These are phyloP conservation scores for Centruroides sculpturatus DNA, from an alignment of 1,140 invertebrate genomes.

Conservation along the genomic window DNA sequence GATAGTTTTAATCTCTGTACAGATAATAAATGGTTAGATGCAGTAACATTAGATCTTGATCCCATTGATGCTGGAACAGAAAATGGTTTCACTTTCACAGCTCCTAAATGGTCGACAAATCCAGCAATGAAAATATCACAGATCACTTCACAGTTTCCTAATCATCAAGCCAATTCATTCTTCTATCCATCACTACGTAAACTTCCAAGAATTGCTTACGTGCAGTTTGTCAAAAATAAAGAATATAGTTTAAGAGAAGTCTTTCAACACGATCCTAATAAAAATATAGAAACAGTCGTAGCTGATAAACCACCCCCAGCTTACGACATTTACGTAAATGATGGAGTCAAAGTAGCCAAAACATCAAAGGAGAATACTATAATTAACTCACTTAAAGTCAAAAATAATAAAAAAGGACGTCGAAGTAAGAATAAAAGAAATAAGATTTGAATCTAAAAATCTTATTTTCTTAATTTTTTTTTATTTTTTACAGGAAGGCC, in stretches of 20 bases:
- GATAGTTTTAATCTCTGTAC: slow-evolving; percentile 82
- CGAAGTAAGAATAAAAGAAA: slow-evolving; percentile 5
- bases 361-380: slow-evolving; percentile 39
- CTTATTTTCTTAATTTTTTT: not conserved
- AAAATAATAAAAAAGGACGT: slow-evolving; percentile 28
- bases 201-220: slow-evolving; percentile 76
- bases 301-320: slow-evolving; percentile 4
- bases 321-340: slow-evolving; percentile 1
- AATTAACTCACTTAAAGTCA: slow-evolving; percentile 33
- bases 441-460: not conserved
- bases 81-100: slow-evolving; percentile 92
- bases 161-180: slow-evolving; percentile 85
- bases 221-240: slow-evolving; percentile 61
- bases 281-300: slow-evolving; percentile 7
- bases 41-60: slow-evolving; percentile 79
- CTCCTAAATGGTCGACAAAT: slow-evolving; percentile 79
- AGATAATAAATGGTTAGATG: slow-evolving; percentile 88
- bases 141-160: slow-evolving; percentile 79
- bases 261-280: not conserved
- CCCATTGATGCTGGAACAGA: slow-evolving; percentile 94
- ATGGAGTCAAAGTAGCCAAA: slow-evolving; percentile 33
- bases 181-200: slow-evolving; percentile 75
- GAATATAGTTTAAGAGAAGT: slow-evolving; percentile 2
- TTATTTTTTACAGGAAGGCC: slow-evolving; percentile 26
- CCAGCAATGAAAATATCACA: slow-evolving; percentile 76